phyloP scores from a whole-genome alignment of 1,140 invertebrate species.

The Acromyrmex echinatior region DNA sequence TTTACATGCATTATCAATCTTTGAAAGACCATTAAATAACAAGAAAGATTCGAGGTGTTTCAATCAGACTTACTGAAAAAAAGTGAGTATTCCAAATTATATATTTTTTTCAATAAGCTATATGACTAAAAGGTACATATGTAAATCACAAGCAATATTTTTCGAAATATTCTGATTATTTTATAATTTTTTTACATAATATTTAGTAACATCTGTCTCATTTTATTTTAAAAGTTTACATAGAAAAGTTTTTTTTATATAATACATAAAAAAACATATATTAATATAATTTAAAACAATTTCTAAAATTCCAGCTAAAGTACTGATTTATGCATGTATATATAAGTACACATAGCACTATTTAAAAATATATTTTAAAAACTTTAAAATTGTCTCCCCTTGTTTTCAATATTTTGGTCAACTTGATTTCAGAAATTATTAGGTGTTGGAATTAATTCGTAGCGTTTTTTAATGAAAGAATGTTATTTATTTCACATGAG shows the following conservation, averaged over 20 bases:
- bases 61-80: background rate
- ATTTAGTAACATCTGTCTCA: background rate
- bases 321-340: background rate
- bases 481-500: too few relatives aligned
- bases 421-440: background rate
- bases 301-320: background rate
- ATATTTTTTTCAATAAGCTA: background rate
- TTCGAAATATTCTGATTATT: background rate
- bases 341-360: background rate
- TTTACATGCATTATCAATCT: background rate
- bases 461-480: too few relatives aligned
- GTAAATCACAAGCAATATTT: background rate
- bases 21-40: background rate
- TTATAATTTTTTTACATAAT: background rate
- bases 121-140: background rate
- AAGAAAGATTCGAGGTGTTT: background rate
- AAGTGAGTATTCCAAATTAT: background rate
- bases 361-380: background rate
- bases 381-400: background rate
- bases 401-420: background rate
- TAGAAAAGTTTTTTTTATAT: background rate
- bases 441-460: too few relatives aligned
- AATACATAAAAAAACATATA: background rate
- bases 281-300: background rate
- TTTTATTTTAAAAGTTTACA: background rate